Evolutionary conservation across 2,888 invertebrate genomes (phyloP), one percentile per base, ranked within the genome.

Genomic region (Pandemis heparana): DNA sequence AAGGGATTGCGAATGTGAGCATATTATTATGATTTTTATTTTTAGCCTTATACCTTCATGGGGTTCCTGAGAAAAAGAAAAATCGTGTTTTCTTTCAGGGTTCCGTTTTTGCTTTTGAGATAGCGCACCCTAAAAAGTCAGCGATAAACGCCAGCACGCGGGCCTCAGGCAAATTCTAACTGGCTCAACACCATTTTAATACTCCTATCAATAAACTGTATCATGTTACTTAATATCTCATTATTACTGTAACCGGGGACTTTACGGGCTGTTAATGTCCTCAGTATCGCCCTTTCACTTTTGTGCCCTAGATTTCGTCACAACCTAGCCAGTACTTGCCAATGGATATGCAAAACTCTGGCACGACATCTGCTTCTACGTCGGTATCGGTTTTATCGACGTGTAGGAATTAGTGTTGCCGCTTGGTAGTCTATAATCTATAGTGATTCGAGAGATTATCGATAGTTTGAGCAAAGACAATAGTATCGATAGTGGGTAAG

Each of bases 261-360:
- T 79, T 80, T 78, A 76, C 77, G 74, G 56, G 75, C 78, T 76
- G 79, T 80, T 81, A 83, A 81, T 81, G 82, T 86, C 82, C 84
- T 82, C 78, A 77, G 78, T 59, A 63, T 75, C 78, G 84, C 87
- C 91, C 91, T 91, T 91, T 91, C 91, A 90, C 90, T 89, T 84
- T 79, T 78, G 81, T 87, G 89, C 77, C 87, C 89, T 85, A 90
- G 85, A 88, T 91, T 90, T 87, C 81, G 86, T 86, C 90, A 91
- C 87, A 85, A 75, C 18, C 76, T 79, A 78, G 80, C 80, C 84
- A 78, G 81, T 83, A 79, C 81, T 81, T 77, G 76, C 78, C 46
- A 75, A 66, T 70, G 56, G 64, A 61, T 32, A 70, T 75, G 32
- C 60, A 56, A 75, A 69, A 65, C 69, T 75, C 64, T 75, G 70